Base-by-base conservation (phyloP, 2,797 vertebrate genomes). In the Enteromius argenteus region DNA sequence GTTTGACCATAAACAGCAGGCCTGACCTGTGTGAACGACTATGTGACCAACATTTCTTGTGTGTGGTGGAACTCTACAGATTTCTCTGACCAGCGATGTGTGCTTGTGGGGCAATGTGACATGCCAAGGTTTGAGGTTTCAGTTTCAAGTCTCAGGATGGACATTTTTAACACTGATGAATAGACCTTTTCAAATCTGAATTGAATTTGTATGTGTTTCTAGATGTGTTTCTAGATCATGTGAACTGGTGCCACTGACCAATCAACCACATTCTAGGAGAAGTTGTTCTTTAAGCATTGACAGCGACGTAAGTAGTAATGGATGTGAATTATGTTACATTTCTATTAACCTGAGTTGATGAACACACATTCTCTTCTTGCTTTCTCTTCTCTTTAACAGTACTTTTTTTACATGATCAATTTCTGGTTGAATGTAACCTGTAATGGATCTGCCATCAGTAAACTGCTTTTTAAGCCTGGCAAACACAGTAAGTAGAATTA, bases 21-120 rank as follows among this genome's bases (percentile, higher is more conserved):
- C 32, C 90, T 95, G 56, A 83, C 79, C 23, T 95, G 95, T 68
- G 85, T 94, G 3, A 95, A 91, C 11, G 92, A 95, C 88, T 90
- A 87, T 14, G 30, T 93, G 68, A 90, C 37, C 3, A 93, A 85
- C 0, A 79, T 95, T 84, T 93, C 83, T 76, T 95, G 95, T 32
- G 85, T 77, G 0, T 94, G 94, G 93, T 81, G 49, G 82, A 15
- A 82, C 75, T 42, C 86, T 7, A 8, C n/a, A 0, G 0, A 10
- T 39, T 83, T 56, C 49, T 56, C 82, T 2, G 69, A 27, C 0
- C 79, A 15, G 1, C 73, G 84, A 83, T 95, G 94, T 49, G 75
- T 13, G 46, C 85, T 95, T 71, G 1, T 1, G 1, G 89, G 86
- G 0, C 5, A 0, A 2, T 89, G 49, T 82, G n/a, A 0, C 3